phyloP scores from a whole-genome alignment of 2,113 vertebrate genomes.

The Phaethornis superciliosus region DNA sequence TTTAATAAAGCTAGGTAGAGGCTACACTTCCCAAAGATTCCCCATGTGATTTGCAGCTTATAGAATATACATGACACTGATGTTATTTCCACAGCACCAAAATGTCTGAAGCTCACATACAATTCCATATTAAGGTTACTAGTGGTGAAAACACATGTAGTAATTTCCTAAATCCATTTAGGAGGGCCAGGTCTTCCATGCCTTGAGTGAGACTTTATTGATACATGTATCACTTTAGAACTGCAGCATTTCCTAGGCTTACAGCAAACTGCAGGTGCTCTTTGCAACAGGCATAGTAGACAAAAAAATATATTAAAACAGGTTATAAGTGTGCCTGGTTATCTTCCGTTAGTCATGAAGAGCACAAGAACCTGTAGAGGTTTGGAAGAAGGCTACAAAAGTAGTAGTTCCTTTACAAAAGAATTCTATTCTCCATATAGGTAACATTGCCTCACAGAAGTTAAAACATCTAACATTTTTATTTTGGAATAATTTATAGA shows the following conservation, averaged over 20 bases:
- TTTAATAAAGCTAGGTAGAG: constrained; percentile 3
- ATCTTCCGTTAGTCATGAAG: background rate
- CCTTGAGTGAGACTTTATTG: background rate
- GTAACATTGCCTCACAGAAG: background rate
- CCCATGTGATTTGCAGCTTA: background rate
- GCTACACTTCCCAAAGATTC: background rate
- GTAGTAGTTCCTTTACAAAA: background rate
- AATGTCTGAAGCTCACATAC: background rate
- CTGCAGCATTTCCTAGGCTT: background rate
- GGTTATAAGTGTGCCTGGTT: background rate
- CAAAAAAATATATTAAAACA: background rate
- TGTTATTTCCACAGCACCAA: background rate
- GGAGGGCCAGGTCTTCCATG: background rate
- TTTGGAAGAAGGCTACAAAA: background rate
- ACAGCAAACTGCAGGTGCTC: background rate
- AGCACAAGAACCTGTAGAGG: background rate
- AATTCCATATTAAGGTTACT: background rate
- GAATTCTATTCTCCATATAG: background rate
- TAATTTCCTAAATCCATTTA: background rate
- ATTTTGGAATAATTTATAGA: background rate
- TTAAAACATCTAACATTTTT: background rate
- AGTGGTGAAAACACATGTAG: background rate
- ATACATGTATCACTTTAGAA: background rate
- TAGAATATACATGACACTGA: background rate
- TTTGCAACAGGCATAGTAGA: background rate